Evolutionary conservation across 1,140 invertebrate species (phyloP).

Genomic region (Uloborus diversus): DNA sequence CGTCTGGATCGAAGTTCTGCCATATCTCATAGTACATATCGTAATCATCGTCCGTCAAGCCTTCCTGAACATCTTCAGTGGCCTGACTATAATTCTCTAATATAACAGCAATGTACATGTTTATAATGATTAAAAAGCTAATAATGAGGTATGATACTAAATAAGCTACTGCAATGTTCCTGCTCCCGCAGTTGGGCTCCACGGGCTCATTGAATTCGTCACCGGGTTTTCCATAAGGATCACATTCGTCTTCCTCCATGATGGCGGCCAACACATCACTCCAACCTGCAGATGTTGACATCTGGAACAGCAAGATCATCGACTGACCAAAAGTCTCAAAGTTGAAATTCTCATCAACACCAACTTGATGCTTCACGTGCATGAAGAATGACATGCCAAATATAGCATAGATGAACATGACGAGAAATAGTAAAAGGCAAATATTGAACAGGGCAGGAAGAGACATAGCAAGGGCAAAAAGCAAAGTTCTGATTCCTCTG

Average conservation of each 20-base stretch:
- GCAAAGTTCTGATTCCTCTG: constrained; percentile 94
- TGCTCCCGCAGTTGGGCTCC: constrained; percentile 90
- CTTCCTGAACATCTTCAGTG: constrained; percentile 98
- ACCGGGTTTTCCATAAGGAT: constrained; percentile 63
- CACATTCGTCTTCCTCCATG: constrained; percentile 93
- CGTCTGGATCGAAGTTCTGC: constrained; percentile 98
- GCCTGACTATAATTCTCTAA: constrained; percentile 98
- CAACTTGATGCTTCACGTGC: constrained; percentile 89
- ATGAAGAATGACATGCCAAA: constrained; percentile 99
- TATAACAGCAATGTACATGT: constrained; percentile 99
- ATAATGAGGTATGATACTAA: constrained; percentile 96
- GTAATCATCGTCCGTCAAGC: constrained; percentile 97
- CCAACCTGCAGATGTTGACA: constrained; percentile 98
- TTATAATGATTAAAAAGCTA: constrained; percentile 97
- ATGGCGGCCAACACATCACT: constrained; percentile 93
- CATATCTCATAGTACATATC: constrained; percentile 99
- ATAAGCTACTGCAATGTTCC: constrained; percentile 92
- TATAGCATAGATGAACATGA: constrained; percentile 99
- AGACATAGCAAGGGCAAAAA: constrained; percentile 98
- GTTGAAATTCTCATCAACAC: constrained; percentile 96
- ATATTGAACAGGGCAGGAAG: constrained; percentile 98
- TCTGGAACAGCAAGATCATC: constrained; percentile 97
- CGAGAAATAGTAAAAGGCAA: constrained; percentile 94
- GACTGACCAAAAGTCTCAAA: constrained; percentile 98
- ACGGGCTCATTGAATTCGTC: constrained; percentile 69